A percentile compares a stretch with the other conserved stretches of the same genome.
These are phyloP conservation scores for Nannoperca australis DNA, from an alignment of 2,797 vertebrate species.

Conservation along the genomic window DNA sequence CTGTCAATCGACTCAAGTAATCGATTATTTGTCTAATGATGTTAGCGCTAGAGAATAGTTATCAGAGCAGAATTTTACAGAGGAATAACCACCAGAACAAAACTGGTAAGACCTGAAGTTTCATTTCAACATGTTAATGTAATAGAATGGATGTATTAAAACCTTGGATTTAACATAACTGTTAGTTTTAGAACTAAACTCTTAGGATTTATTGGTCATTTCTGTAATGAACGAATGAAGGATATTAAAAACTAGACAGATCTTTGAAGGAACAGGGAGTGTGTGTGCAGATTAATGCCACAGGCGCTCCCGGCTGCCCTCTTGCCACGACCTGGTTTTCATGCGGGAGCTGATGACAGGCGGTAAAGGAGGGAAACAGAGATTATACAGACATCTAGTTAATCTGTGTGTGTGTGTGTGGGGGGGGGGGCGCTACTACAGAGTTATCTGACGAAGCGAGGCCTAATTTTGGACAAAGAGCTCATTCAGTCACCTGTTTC, in stretches of 20 bases:
- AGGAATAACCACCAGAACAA: not conserved
- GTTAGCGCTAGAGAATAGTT: not conserved
- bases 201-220: constrained; percentile 8
- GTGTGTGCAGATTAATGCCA: constrained; percentile 30
- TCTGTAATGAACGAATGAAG: constrained; percentile 18
- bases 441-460: constrained; percentile 25
- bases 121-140: not conserved
- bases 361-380: constrained; percentile 41
- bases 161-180: constrained; percentile 8
- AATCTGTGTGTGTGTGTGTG: constrained; percentile 38
- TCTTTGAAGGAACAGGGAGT: not conserved
- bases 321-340: constrained; percentile 52
- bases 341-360: constrained; percentile 52
- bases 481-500: constrained; percentile 78
- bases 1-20: not conserved
- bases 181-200: constrained; percentile 10
- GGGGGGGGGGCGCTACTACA: constrained; percentile 18
- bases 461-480: constrained; percentile 66
- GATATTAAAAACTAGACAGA: constrained; percentile 1
- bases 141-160: not conserved
- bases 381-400: constrained; percentile 53
- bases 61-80: not conserved
- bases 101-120: not conserved
- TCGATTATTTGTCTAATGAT: too few species aligned
- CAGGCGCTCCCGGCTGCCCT: constrained; percentile 39